Base-by-base conservation (phyloP, 2,797 vertebrate genomes). In the Sternarchorhynchus goeldii region DNA sequence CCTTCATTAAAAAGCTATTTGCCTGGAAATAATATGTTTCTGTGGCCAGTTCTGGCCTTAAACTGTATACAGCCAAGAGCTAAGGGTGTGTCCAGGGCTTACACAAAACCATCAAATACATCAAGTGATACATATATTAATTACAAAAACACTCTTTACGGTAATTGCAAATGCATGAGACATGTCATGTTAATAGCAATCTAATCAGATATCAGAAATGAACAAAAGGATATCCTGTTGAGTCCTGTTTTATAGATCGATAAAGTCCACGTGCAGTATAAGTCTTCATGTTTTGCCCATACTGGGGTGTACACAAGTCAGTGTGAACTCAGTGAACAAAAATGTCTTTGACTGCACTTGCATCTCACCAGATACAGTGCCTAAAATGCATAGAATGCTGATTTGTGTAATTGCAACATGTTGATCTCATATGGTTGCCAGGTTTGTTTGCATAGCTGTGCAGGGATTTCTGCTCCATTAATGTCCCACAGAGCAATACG, bases 391-490 rank as follows among this genome's bases (percentile, higher is more conserved):
- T 82, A 84, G 81, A 65, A 84, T 86, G 83, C 88, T 89, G 82
- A 87, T 84, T 76, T 88, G 85, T 77, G 83, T 85, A 87, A 91
- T 90, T 89, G 81, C 75, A 85, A 85, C 79, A 87, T 88, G 85
- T 88, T 90, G 86, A 86, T 87, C 85, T 88, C 87, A 90, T 87
- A 86, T 87, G 87, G 88, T 84, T 67, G 73, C 73, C 81, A 86
- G 89, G 60, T 76, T 66, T 91, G 89, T 91, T 92, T 92, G 83
- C 68, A 75, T 88, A 90, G 88, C 89, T 90, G 88, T 78, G 63
- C 32, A 45, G 76, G 82, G 76, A 88, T 90, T 91, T 89, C 85
- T 90, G 88, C 90, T 86, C 90, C 89, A 87, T 89, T 90, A 88
- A 88, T 87, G 86, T 87, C 86, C 84, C 82, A 78, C 73, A 86